Percentiles rank a stretch among this genome's conserved stretches.
These are phyloP conservation scores for Steromphala cineraria DNA, from an alignment of 2,888 invertebrate species.

Conservation along the genomic window DNA sequence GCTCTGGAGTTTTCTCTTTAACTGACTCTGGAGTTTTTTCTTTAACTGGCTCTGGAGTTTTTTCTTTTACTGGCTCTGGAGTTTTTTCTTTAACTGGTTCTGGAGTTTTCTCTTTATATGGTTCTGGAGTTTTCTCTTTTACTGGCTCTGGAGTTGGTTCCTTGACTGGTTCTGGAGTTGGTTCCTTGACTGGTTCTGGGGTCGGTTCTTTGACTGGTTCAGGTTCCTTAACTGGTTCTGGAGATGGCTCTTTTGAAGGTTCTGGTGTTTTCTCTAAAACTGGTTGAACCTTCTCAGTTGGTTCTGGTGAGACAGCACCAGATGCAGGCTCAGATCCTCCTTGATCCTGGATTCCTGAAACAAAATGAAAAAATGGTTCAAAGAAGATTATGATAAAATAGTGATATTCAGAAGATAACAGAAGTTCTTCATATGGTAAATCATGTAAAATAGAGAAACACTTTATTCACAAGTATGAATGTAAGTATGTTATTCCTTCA, in stretches of 20 bases:
- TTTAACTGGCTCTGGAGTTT: not conserved
- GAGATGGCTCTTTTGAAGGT: not conserved
- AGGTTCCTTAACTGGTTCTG: not conserved
- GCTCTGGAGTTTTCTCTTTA: not conserved
- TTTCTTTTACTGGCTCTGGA: not conserved
- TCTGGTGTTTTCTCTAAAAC: not conserved
- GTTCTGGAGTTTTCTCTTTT: not conserved
- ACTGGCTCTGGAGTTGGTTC: slow-evolving; percentile 1
- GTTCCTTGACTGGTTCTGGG: not conserved
- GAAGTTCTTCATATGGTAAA: no score
- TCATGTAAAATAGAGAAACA: no score
- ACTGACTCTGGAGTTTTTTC: not conserved
- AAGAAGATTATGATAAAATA: not conserved
- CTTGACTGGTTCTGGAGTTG: not conserved
- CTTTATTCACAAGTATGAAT: no score
- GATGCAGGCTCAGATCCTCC: slow-evolving; percentile 25
- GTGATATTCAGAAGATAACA: no score
- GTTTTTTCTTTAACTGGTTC: not conserved
- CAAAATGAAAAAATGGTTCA: not conserved
- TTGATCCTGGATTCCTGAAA: slow-evolving; percentile 15
- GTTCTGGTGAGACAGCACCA: slow-evolving; percentile 17
- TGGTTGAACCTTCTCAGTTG: not conserved
- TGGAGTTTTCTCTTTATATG: not conserved
- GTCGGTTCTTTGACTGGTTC: not conserved
- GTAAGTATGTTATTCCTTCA: no score